Base-by-base conservation (phyloP, 2,888 invertebrate genomes). In the Cyaniris semiargus region DNA sequence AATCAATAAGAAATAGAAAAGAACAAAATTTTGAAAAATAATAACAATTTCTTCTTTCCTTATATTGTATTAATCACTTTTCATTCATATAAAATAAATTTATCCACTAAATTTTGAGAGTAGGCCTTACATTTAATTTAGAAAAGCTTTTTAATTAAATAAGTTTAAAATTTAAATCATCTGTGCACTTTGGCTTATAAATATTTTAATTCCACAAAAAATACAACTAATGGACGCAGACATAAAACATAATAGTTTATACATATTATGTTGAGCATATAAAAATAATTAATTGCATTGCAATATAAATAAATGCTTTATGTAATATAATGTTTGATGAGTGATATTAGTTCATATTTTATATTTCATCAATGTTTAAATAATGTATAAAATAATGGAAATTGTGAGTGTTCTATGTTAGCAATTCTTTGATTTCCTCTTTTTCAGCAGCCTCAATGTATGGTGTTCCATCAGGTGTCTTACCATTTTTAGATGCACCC, bases 401-500 rank as follows among this genome's bases (percentile, higher is more conserved):
- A 80, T 76, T 80, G 77, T 70, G 81, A 76, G 80, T 71, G 78
- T 84, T 85, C 82, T 94, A 92, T 92, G 91, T 90, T 80, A 94
- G 87, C 76, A 98, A 95, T 85, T 96, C 96, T 91, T 97, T 97
- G 85, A 98, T 98, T 92, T 98, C 98, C 81, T 97, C 96, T 87
- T 97, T 98, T 88, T 98, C 98, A 53, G 98, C 98, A 78, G 97
- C 97, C 85, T 98, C 97, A 79, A 97, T 87, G 90, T 98, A 98
- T 82, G 96, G 96, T 80, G 95, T 96, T 15, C 98, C 98, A 90
- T 98, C 97, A 77, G 98, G 98, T 76, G 98, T 96, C 83, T 95
- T 95, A 7, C 98, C 98, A 86, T 95, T 95, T 92, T 96, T 97
- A 79, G 95, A 95, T 77, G 98, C 98, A 83, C 98, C 98, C 97